Evolutionary conservation across 2,797 vertebrate genomes (phyloP).

Genomic region (Pristis pectinata): DNA sequence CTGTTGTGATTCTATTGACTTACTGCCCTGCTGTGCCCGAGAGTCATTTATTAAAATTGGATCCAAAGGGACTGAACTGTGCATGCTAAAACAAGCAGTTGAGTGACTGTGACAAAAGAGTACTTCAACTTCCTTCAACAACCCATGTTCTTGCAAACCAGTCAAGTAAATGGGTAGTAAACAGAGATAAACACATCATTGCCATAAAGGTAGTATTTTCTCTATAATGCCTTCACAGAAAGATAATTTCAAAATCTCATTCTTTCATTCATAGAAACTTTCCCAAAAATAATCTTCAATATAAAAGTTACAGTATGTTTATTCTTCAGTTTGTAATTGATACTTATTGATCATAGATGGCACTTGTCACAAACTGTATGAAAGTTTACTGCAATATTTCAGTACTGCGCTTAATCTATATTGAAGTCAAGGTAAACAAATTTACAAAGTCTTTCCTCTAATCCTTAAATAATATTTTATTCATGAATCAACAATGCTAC

Average conservation of each 20-base stretch:
- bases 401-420: not conserved
- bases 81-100: not conserved
- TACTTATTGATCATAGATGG: not conserved
- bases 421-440: not conserved
- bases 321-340: not conserved
- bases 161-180: not conserved
- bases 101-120: not conserved
- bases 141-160: not conserved
- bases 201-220: not conserved
- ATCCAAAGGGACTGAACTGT: not conserved
- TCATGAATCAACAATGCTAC: not conserved
- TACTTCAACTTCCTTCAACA: not conserved
- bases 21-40: not conserved
- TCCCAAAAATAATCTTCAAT: not conserved
- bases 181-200: too few species aligned
- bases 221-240: not conserved
- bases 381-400: not conserved
- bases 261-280: not conserved
- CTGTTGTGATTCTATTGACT: not conserved
- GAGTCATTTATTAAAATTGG: not conserved
- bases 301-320: not conserved
- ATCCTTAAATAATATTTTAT: not conserved
- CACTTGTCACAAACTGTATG: not conserved
- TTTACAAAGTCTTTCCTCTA: not conserved
- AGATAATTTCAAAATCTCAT: not conserved